Evolutionary conservation across 2,797 vertebrate genomes (phyloP).

Genomic region (Muscicapa striata): DNA sequence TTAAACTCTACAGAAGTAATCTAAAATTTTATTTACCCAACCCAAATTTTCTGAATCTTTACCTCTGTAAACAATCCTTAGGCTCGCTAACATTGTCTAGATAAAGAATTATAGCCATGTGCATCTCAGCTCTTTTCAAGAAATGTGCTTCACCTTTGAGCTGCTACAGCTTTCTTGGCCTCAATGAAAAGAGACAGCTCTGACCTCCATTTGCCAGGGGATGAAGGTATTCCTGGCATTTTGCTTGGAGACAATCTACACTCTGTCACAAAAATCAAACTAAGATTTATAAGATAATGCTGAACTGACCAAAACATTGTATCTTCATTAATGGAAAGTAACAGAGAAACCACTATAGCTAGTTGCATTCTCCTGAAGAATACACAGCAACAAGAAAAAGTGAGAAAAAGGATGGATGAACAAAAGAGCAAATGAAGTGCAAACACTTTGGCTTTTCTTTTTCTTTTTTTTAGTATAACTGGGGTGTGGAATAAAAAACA

Average conservation of each 20-base stretch:
- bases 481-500: not conserved
- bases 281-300: slow-evolving; percentile 60
- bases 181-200: slow-evolving; percentile 42
- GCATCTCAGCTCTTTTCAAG: not conserved
- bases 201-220: slow-evolving; percentile 16
- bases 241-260: slow-evolving; percentile 50
- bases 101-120: not conserved
- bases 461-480: not conserved
- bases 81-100: not conserved
- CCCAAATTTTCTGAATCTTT: not conserved
- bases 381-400: not conserved
- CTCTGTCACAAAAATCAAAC: slow-evolving; percentile 54
- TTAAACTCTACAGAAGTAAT: not conserved
- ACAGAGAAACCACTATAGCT: not conserved
- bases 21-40: not conserved
- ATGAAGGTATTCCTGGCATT: slow-evolving; percentile 24
- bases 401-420: not conserved
- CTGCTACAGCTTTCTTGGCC: not conserved
- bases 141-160: slow-evolving; percentile 5
- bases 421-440: not conserved
- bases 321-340: slow-evolving; percentile 22
- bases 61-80: not conserved
- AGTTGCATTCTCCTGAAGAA: not conserved
- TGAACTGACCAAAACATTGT: slow-evolving; percentile 22
- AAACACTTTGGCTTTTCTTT: not conserved